Evolutionary conservation across 2,888 invertebrate species (phyloP), one percentile per base, ranked within the genome.

Genomic region (Julus scanicus): DNA sequence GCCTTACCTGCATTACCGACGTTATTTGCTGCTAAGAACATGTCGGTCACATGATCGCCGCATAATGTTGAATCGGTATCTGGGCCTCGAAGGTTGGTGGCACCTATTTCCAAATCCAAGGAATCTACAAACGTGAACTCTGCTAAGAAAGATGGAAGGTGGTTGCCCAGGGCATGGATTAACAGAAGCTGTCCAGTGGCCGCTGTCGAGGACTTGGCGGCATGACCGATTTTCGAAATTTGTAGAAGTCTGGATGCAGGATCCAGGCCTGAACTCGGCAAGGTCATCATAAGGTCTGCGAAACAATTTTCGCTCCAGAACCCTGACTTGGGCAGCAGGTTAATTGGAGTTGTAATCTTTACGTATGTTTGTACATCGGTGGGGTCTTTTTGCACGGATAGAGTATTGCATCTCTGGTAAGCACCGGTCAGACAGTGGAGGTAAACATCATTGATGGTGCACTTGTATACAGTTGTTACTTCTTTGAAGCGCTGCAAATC

Each of bases 391-490:
- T 80, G 80, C 1, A 0, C 15, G 13, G 37, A 39, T 2, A 37
- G 80, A 5, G 0, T 13, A 15, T 80, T 80, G 15, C 80, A 80
- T 39, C 37, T 80, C 37, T 80, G 80, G 80, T 80, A 80, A 15
- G 80, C 80, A 5, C 80, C 80, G 6, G 80, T 80, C 37, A 80
- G 37, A 13, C 80, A 80, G 80, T 80, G 37, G 11, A 80, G 80
- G 37, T 80, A 80, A 37, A 80, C 80, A 80, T 80, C 80, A 37
- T 80, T 80, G 80, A 80, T 80, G 80, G 80, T 80, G 80, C 80
- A 80, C 1, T 37, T 15, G 37, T 39, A 37, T 37, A 1, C 80
- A 5, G 37, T 13, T 39, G 80, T 39, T 37, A 80, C 80, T 80
- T 13, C 37, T 15, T 80, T 37, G 80, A 80, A 80, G 37, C 80